phyloP scores from a whole-genome alignment of 2,113 vertebrate genomes.

The Cyprinodon variegatus region DNA sequence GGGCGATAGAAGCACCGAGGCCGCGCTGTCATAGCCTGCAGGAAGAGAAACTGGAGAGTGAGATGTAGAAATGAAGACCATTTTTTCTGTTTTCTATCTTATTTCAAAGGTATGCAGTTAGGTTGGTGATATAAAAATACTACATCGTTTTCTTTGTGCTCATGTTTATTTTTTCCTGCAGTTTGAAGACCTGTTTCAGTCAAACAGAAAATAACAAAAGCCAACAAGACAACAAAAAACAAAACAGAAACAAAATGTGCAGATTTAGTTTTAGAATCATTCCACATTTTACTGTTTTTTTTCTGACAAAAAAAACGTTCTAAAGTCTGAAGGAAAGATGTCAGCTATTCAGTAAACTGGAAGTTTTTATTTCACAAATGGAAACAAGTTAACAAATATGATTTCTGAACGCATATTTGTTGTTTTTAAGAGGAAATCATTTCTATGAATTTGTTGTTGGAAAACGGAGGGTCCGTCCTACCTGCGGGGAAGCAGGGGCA shows the following conservation, averaged over 20 bases:
- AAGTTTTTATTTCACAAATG: not conserved
- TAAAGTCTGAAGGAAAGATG: not conserved
- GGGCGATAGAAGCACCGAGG: conserved; percentile 92
- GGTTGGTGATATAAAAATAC: too few species aligned
- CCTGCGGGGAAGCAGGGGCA: conserved; percentile 93
- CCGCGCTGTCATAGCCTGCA: conserved; percentile 89
- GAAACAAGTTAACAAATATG: not conserved
- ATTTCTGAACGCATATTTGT: not conserved
- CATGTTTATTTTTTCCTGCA: not conserved
- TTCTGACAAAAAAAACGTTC: not conserved
- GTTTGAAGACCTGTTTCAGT: not conserved
- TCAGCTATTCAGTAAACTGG: not conserved
- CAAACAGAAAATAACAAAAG: not conserved
- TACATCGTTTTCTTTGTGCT: not conserved
- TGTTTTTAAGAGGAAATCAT: not conserved
- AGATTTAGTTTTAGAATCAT: not conserved
- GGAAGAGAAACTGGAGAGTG: not conserved
- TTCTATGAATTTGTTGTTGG: not conserved
- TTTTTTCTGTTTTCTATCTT: not conserved
- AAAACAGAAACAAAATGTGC: not conserved
- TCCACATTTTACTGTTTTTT: not conserved
- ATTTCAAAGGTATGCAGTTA: not conserved
- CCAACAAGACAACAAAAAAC: not conserved
- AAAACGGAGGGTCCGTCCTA: conserved; percentile 53
- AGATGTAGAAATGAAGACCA: not conserved